Conservation (phyloP, 2,888 invertebrate genomes). For the Adineta ricciae region DNA sequence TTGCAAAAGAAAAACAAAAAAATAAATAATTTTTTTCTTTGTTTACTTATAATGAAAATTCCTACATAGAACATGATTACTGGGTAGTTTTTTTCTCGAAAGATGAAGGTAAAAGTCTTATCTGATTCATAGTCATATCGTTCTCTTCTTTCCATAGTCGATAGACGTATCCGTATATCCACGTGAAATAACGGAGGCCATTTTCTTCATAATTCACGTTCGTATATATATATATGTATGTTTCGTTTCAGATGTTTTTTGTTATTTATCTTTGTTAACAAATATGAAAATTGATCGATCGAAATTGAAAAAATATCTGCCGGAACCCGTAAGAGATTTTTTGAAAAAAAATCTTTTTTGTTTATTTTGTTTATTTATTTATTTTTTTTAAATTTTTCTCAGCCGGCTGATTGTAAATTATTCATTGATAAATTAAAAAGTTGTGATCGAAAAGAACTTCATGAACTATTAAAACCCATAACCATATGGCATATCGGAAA, state of each 20-base stretch:
- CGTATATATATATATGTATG: too few species aligned
- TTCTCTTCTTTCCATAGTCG: not conserved
- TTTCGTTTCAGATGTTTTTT: not conserved
- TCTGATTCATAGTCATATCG: conserved; percentile 15
- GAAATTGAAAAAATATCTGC: conserved; percentile 16
- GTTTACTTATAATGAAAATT: not conserved
- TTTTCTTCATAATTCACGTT: not conserved
- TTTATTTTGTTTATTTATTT: not conserved
- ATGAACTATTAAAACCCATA: conserved; percentile 62
- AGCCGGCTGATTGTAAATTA: conserved; percentile 34
- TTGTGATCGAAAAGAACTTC: conserved; percentile 52
- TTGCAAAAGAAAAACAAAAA: not conserved
- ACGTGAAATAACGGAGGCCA: conserved; percentile 5
- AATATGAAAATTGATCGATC: conserved; percentile 23
- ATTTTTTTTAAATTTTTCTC: not conserved
- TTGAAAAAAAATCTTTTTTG: not conserved
- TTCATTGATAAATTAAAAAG: conserved; percentile 33
- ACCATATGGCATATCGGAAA: conserved; percentile 75
- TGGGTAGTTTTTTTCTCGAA: not conserved
- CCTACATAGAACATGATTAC: not conserved
- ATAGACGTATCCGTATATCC: not conserved
- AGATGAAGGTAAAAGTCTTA: not conserved
- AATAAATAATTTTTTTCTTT: not conserved
- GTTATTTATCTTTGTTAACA: conserved; percentile 7
- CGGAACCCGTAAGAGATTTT: not conserved